Evolutionary conservation across 2,888 invertebrate genomes (phyloP).

Genomic region (Caenorhabditis sinica): DNA sequence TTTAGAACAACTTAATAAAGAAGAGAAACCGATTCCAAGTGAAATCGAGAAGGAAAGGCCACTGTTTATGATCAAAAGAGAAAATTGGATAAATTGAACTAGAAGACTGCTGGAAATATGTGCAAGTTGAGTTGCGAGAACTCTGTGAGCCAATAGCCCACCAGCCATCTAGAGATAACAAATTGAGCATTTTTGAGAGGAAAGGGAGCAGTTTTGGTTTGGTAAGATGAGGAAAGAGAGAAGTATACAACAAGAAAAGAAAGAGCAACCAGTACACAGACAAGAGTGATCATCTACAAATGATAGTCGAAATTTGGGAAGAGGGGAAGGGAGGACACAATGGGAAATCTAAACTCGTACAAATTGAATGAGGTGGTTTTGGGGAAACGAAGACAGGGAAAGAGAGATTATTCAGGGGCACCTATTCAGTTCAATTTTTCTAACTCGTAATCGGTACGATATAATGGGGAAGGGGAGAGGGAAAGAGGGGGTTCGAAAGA

Average conservation of each 20-base stretch:
- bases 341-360: slow-evolving; percentile 51
- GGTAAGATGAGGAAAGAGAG: slow-evolving; percentile 9
- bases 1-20: not conserved
- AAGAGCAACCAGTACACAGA: slow-evolving; percentile 49
- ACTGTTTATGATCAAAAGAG: slow-evolving; percentile 32
- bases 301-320: slow-evolving; percentile 30
- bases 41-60: slow-evolving; percentile 55
- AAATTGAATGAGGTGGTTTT: slow-evolving; percentile 60
- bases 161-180: slow-evolving; percentile 31
- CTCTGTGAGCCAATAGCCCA: slow-evolving; percentile 50
- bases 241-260: slow-evolving; percentile 10
- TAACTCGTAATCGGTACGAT: slow-evolving; percentile 66
- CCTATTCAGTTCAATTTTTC: slow-evolving; percentile 64
- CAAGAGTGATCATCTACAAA: slow-evolving; percentile 57
- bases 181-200: slow-evolving; percentile 47
- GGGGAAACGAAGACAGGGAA: slow-evolving; percentile 5
- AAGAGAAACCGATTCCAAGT: slow-evolving; percentile 53
- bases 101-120: slow-evolving; percentile 26
- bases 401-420: slow-evolving; percentile 46
- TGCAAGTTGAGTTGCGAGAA: slow-evolving; percentile 56
- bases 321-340: not conserved
- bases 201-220: slow-evolving; percentile 41
- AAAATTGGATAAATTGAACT: slow-evolving; percentile 14
- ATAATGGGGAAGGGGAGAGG: slow-evolving; percentile 31
- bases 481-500: slow-evolving; percentile 16